Evolutionary conservation across 53 echinoderm and acorn worm genomes (phyloP).

Genomic region (Echinometra lucunter): DNA sequence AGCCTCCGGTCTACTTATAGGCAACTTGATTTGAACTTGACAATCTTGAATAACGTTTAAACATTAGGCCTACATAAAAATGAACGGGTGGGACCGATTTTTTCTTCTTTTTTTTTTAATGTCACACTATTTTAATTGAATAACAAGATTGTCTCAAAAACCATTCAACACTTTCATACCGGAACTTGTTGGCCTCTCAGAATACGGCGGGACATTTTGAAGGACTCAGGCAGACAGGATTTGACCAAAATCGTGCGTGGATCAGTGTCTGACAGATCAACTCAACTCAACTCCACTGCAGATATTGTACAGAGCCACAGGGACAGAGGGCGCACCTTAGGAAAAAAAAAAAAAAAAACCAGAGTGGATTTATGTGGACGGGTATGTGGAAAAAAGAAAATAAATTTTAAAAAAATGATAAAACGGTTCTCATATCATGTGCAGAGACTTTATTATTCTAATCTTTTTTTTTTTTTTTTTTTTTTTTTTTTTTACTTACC

Average conservation of each 20-base stretch:
- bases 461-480: too few relatives aligned
- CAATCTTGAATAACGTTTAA: not conserved
- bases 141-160: not conserved
- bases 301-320: not conserved
- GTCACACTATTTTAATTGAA: not conserved
- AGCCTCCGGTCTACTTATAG: too few relatives aligned
- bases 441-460: too few relatives aligned
- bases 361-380: too few relatives aligned
- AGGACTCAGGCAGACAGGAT: not conserved
- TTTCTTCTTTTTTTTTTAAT: too few relatives aligned
- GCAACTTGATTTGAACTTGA: not conserved
- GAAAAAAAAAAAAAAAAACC: too few relatives aligned
- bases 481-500: too few relatives aligned
- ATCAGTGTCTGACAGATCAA: too few relatives aligned
- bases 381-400: too few relatives aligned
- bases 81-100: constrained; percentile 2
- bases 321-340: not conserved
- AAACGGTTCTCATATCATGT: too few relatives aligned
- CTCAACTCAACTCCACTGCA: too few relatives aligned
- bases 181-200: constrained; percentile 3
- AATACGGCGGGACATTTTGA: constrained; percentile 6
- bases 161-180: not conserved
- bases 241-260: not conserved
- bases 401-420: too few relatives aligned
- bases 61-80: not conserved